Evolutionary conservation across 2,113 vertebrate genomes (phyloP), one percentile per base, ranked within the genome.

Genomic region (Cynoglossus semilaevis): DNA sequence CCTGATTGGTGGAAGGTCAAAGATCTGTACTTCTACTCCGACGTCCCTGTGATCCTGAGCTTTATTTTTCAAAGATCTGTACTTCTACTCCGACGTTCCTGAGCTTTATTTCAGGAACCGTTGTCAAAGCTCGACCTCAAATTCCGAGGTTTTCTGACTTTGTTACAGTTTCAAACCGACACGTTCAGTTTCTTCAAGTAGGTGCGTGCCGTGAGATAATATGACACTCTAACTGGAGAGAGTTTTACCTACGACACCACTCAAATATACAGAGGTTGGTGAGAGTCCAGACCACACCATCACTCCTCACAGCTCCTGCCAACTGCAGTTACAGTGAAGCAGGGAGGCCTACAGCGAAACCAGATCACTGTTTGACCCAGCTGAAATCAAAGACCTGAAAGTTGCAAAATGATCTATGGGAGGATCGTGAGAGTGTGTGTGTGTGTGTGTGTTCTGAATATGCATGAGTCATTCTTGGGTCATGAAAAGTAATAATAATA

Each of bases 251-350:
- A 64, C 74, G 77, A 72, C 58, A 76, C 74, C 41, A 45, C 46
- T 38, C 49, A 74, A 82, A 83, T 70, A 46, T 54, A 67, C 35
- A 52, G 75, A 73, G 51, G 34, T 38, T 53, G 57, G 63, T 70
- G 40, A 51, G 52, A 64, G 52, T 64, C 79, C 81, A 86, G 69
- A 83, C 85, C 85, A 69, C 76, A 65, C 60, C 5, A 78, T 88
- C 58, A 59, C 63, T 83, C 78, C 75, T 34, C 15, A 17, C 60
- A 75, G 14, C 34, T 41, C 59, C 74, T 48, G 68, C 76, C 10
- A 51, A 74, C 65, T 67, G 64, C 80, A 80, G 75, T 85, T 88
- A 84, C 49, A 41, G 45, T 53, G 57, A 55, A 60, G 63, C 74
- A 69, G 54, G 56, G 55, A 55, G 61, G 76, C 67, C 82, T 80